A percentile compares a stretch with the other conserved stretches of the same genome.
Evolutionary conservation across 2,113 vertebrate genomes (phyloP).

Genomic region (Mirza zaza): DNA sequence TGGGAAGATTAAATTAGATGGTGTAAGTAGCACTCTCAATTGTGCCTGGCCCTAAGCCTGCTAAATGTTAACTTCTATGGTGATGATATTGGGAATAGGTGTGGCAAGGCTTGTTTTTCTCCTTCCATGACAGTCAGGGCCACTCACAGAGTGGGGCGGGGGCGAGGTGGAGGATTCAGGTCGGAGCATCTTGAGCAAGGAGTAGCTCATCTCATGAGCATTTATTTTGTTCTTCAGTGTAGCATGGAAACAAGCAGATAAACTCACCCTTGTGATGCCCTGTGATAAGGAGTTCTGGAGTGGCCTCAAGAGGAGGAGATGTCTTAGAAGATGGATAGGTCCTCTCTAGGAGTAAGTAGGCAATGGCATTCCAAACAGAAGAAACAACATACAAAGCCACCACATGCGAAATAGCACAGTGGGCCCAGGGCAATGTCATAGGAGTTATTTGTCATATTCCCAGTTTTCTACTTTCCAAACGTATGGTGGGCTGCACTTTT

Average conservation of each 20-base stretch:
- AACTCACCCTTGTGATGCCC: neutral
- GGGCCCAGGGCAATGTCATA: neutral
- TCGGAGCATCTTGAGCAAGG: neutral
- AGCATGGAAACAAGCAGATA: neutral
- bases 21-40: neutral
- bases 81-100: neutral
- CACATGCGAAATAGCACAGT: neutral
- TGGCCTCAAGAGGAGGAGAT: conserved; percentile 9
- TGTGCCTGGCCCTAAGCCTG: neutral
- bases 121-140: neutral
- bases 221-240: conserved; percentile 5
- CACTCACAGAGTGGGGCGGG: neutral
- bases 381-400: neutral
- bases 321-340: conserved; percentile 20
- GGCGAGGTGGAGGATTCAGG: neutral
- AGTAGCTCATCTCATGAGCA: neutral
- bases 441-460: neutral
- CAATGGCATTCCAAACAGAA: conserved; percentile 13
- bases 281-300: conserved; percentile 24
- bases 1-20: neutral
- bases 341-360: conserved; percentile 25
- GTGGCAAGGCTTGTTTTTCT: neutral
- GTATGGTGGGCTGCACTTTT: neutral
- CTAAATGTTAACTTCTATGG: neutral
- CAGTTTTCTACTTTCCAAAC: neutral